phyloP scores from a whole-genome alignment of 30 jellyfish, hydroid and myxozoan species.

The Rhopilema esculentum region DNA sequence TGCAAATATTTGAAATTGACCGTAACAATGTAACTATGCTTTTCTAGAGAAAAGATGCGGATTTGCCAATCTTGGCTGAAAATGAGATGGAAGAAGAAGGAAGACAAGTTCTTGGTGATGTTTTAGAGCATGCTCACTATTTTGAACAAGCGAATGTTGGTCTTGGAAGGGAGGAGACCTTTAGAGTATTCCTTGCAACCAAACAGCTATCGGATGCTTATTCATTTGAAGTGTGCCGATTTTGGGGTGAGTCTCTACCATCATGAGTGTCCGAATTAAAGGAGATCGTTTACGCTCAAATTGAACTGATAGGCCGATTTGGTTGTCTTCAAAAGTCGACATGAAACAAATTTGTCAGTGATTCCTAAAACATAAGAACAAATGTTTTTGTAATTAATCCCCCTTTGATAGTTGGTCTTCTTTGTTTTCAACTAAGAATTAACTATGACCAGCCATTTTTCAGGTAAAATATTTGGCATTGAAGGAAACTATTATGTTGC shows the following conservation, averaged over 20 bases:
- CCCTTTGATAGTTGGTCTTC: too few species aligned
- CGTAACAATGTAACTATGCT: too few species aligned
- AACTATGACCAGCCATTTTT: neutral
- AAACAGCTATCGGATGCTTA: slow-evolving; percentile 90
- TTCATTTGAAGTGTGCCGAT: slow-evolving; percentile 77
- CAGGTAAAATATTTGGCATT: slow-evolving; percentile 88
- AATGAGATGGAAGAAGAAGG: slow-evolving; percentile 82
- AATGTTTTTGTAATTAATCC: too few species aligned
- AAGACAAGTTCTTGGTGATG: slow-evolving; percentile 76
- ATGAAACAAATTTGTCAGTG: too few species aligned
- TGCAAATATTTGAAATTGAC: too few species aligned
- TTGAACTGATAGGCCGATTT: too few species aligned
- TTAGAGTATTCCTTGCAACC: slow-evolving; percentile 82
- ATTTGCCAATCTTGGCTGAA: slow-evolving; percentile 72
- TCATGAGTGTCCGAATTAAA: too few species aligned
- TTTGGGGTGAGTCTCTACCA: slow-evolving; percentile 99
- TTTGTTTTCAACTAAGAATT: too few species aligned
- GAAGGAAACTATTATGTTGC: slow-evolving; percentile 83
- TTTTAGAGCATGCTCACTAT: slow-evolving; percentile 83
- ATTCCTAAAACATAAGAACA: too few species aligned
- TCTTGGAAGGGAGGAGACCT: slow-evolving; percentile 91
- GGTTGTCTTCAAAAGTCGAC: too few species aligned
- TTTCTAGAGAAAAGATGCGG: slow-evolving; percentile 73
- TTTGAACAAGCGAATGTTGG: slow-evolving; percentile 99
- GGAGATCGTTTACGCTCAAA: too few species aligned